phyloP scores from a whole-genome alignment of 2,797 vertebrate genomes.

The Syncerus caffer region DNA sequence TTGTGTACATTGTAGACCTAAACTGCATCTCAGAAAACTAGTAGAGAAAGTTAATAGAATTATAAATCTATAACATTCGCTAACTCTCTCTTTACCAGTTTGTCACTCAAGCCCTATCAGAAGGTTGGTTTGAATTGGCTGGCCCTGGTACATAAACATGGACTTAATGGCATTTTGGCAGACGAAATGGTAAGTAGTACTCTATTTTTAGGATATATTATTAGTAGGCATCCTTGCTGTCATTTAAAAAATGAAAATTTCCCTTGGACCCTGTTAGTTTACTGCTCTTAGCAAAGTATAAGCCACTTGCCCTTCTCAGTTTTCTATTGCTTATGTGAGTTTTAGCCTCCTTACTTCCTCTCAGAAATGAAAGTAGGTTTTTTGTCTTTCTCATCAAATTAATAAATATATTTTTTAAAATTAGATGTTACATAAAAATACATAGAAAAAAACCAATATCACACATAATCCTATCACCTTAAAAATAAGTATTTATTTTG shows the following conservation, averaged over 20 bases:
- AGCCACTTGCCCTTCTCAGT: neutral
- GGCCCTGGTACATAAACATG: constrained; percentile 92
- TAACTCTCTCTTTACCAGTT: constrained; percentile 81
- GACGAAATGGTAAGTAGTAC: constrained; percentile 95
- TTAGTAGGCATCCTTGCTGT: neutral
- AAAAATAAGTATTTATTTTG: neutral
- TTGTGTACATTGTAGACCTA: constrained; percentile 15
- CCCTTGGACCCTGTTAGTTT: neutral
- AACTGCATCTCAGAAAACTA: neutral
- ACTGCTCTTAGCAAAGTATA: neutral
- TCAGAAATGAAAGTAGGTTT: neutral
- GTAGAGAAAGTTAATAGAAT: neutral
- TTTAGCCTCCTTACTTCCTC: neutral
- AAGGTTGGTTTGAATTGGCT: constrained; percentile 97
- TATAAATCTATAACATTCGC: constrained; percentile 18
- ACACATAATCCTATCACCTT: neutral
- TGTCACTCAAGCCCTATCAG: constrained; percentile 94
- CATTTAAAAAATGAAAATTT: neutral
- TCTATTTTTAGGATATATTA: neutral
- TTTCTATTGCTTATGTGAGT: neutral
- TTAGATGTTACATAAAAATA: neutral
- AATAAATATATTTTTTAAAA: neutral
- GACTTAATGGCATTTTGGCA: constrained; percentile 95
- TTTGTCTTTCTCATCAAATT: neutral
- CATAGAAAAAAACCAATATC: neutral